Conservation (phyloP, 2,797 vertebrate species). For the Pseudochromis fuscus region DNA sequence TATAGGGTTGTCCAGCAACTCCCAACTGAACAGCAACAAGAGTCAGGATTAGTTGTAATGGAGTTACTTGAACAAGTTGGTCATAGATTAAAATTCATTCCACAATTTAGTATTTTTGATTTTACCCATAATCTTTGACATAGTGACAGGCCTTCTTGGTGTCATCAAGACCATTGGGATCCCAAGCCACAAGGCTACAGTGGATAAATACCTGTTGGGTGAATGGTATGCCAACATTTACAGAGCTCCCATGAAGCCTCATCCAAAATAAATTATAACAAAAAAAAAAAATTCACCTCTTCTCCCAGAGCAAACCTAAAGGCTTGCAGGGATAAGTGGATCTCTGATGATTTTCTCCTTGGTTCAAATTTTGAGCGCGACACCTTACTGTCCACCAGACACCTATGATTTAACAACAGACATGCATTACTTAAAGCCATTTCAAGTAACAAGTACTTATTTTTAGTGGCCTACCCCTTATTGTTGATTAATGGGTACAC, state of each 20-base stretch:
- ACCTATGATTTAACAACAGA: constrained; percentile 65
- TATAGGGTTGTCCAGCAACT: constrained; percentile 76
- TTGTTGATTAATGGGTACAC: constrained; percentile 83
- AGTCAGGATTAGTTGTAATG: background rate
- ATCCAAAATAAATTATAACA: too few relatives aligned
- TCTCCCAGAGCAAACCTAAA: constrained; percentile 80
- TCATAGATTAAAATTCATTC: too few relatives aligned
- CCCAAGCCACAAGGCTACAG: constrained; percentile 84
- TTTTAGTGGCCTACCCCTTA: constrained; percentile 75
- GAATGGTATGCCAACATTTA: background rate
- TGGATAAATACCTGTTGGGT: constrained; percentile 85
- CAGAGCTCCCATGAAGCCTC: background rate
- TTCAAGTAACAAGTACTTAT: background rate
- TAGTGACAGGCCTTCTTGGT: constrained; percentile 87
- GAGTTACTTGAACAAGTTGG: too few relatives aligned
- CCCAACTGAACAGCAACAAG: constrained; percentile 73
- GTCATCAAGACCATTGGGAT: constrained; percentile 58
- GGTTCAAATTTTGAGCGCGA: constrained; percentile 76
- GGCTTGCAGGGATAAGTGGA: constrained; percentile 80
- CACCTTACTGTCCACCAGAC: constrained; percentile 81
- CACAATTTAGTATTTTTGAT: too few relatives aligned
- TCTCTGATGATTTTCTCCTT: constrained; percentile 68
- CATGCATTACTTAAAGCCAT: background rate
- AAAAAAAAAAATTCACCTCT: constrained; percentile 60
- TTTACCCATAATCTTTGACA: constrained; percentile 68